Conservation (phyloP, 2,797 vertebrate species). For the Scyliorhinus canicula region DNA sequence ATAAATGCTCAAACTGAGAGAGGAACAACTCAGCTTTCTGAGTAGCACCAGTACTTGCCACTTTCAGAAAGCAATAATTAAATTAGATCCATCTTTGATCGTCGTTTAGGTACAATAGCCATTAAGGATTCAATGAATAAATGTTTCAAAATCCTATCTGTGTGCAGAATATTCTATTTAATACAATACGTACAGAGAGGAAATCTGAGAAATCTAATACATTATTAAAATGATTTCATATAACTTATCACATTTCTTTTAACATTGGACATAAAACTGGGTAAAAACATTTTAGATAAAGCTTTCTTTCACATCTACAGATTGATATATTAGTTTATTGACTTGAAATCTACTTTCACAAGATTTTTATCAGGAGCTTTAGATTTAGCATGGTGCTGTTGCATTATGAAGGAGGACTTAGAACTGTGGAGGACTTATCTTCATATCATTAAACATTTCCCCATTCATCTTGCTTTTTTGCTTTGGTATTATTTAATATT, state of each 20-base stretch:
- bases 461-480: not conserved
- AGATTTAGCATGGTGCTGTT: not conserved
- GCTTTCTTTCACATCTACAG: not conserved
- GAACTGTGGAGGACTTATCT: not conserved
- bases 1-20: not conserved
- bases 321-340: not conserved
- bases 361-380: not conserved
- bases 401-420: not conserved
- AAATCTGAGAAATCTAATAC: not conserved
- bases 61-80: not conserved
- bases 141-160: not conserved
- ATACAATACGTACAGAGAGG: not conserved
- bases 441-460: not conserved
- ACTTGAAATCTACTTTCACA: not conserved
- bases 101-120: not conserved
- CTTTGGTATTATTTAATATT: not conserved
- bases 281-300: not conserved
- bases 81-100: not conserved
- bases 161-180: not conserved
- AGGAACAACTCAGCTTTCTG: not conserved
- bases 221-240: not conserved
- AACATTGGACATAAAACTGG: not conserved
- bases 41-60: not conserved
- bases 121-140: not conserved
- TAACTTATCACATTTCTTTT: not conserved